These are phyloP conservation scores for Panthera tigris DNA, from an alignment of 2,113 vertebrate genomes.

Conservation along the genomic window DNA sequence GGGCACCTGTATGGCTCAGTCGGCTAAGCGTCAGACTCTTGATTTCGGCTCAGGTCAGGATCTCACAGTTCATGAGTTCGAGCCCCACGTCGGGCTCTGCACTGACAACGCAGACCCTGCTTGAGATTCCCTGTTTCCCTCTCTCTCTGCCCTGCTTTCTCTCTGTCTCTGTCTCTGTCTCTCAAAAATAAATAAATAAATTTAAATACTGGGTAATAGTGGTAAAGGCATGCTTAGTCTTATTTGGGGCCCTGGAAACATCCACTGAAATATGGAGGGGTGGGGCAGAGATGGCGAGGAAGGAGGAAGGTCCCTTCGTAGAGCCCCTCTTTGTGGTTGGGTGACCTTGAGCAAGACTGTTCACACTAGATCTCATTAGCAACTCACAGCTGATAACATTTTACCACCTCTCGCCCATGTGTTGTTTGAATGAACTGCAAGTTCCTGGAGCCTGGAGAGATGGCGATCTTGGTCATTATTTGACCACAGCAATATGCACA, in stretches of 20 bases:
- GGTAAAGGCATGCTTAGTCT: neutral
- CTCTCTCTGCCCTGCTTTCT: no score
- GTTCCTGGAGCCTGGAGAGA: neutral
- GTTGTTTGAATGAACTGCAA: neutral
- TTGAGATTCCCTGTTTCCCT: no score
- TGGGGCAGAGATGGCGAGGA: neutral
- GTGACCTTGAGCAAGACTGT: neutral
- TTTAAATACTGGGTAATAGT: neutral
- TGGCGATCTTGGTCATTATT: neutral
- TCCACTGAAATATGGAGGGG: neutral
- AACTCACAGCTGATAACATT: neutral
- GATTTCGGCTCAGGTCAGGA: no score
- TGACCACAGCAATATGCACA: neutral
- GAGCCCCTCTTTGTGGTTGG: neutral
- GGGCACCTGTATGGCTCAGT: no score
- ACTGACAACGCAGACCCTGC: no score
- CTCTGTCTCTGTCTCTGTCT: no score
- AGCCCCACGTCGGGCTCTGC: no score
- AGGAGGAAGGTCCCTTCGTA: neutral
- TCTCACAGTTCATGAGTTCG: no score
- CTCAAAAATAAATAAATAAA: no score
- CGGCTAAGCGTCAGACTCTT: no score
- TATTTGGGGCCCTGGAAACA: neutral
- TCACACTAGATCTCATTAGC: neutral
- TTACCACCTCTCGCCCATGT: no score